Base-by-base conservation (phyloP, 2,888 invertebrate species). In the Marronus borbonicus region DNA sequence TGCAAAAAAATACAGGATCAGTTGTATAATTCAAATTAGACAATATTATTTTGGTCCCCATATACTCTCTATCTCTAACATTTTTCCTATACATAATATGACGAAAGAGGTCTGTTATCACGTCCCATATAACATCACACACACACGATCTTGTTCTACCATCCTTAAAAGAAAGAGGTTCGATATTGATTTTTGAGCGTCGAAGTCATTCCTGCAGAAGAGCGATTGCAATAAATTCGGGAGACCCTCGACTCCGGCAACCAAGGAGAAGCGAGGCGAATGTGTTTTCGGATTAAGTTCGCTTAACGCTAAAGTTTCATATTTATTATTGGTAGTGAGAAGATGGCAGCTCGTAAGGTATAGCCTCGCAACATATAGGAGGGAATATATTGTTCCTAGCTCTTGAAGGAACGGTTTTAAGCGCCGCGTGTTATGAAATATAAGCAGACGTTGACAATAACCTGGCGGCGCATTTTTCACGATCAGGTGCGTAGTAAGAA, bases 271-370 rank as follows among this genome's bases (percentile, higher is more conserved):
- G 68, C 55, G 24, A 62, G 24, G 28, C 62, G 68, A 68, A 68
- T 68, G 52, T 68, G 68, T 68, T 68, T 39, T 28, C 68, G 68
- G 68, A 68, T 68, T 68, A 68, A 68, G 68, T 68, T 68, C 68
- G 68, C 50, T 68, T 68, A 68, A 68, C 52, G 50, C 68, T 68
- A 68, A 68, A 68, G 68, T 68, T 68, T 50, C 68, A 68, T 68
- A 68, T 68, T 68, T 68, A 68, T 68, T 68, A 50, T 68, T 68
- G 68, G 68, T 68, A 50, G 65, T 12, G 20, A 66, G 49, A 36
- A 3, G 52, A 39, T 68, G 28, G 65, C 17, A 20, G 44, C 20
- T 44, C 68, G 68, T 68, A 50, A 44, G 39, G n/a, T 66, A n/a
- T 66, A 44, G 14, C 36, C 12, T 28, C 8, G 5, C 24, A 20